phyloP scores from a whole-genome alignment of 2,113 vertebrate genomes.

The Aphyosemion australe region DNA sequence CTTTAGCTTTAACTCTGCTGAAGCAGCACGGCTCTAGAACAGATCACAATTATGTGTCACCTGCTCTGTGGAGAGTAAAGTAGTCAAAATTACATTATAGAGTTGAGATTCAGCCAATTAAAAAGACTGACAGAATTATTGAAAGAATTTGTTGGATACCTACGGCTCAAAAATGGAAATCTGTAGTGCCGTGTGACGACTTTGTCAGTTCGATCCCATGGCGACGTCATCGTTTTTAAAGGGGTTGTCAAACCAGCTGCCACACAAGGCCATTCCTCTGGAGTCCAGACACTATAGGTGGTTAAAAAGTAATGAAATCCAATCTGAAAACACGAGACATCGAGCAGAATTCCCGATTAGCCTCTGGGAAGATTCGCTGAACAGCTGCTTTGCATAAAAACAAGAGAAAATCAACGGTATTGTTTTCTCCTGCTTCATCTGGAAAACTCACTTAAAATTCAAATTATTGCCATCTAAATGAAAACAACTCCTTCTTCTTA shows the following conservation, averaged over 20 bases:
- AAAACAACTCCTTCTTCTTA: not conserved
- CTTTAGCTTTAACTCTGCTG: not conserved
- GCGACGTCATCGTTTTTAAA: not conserved
- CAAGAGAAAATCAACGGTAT: not conserved
- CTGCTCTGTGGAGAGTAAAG: not conserved
- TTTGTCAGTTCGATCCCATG: not conserved
- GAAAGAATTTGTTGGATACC: not conserved
- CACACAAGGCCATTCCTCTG: not conserved
- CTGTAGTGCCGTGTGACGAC: not conserved
- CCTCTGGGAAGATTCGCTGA: not conserved
- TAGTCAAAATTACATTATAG: not conserved
- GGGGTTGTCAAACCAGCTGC: not conserved
- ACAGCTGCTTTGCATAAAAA: constrained; percentile 6
- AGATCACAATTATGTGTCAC: not conserved
- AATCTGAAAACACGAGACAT: not conserved
- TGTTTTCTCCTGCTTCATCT: not conserved
- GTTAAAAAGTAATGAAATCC: not conserved
- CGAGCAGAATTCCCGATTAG: not conserved
- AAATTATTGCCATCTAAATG: not conserved
- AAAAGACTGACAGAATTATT: not conserved
- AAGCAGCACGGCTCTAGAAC: not conserved
- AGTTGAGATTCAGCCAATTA: not conserved
- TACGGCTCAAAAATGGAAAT: not conserved
- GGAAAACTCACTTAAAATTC: not conserved
- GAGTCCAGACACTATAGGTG: not conserved